These are phyloP conservation scores for Cynodonichthys magdalenae DNA, from an alignment of 2,797 vertebrate species.

Conservation along the genomic window DNA sequence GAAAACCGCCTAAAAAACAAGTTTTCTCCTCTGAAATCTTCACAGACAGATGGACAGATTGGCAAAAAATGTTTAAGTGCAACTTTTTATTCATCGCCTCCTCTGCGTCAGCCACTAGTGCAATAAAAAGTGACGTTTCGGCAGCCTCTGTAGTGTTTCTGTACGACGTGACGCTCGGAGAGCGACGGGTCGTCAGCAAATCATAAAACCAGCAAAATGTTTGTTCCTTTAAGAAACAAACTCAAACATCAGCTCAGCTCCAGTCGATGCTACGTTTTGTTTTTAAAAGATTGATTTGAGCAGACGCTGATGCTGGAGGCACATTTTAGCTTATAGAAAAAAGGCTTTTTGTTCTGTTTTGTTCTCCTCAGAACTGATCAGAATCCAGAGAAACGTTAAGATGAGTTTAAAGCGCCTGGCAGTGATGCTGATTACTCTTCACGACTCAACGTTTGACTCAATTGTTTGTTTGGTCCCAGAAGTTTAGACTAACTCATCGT, in stretches of 20 bases:
- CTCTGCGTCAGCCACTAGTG: background rate
- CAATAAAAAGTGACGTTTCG: constrained; percentile 15
- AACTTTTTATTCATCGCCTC: constrained; percentile 4
- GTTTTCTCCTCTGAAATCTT: constrained; percentile 8
- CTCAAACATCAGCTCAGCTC: too few relatives aligned
- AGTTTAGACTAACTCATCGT: too few relatives aligned
- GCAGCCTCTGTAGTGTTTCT: constrained; percentile 26
- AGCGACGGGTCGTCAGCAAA: constrained; percentile 18
- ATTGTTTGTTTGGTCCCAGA: too few relatives aligned
- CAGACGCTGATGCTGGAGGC: too few relatives aligned
- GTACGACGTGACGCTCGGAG: background rate
- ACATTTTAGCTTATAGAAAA: too few relatives aligned
- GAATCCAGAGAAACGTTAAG: too few relatives aligned
- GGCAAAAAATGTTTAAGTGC: constrained; percentile 25
- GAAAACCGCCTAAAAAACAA: constrained; percentile 9
- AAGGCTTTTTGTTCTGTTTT: too few relatives aligned
- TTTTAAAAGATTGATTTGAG: background rate
- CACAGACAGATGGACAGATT: constrained; percentile 25
- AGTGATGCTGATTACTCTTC: too few relatives aligned
- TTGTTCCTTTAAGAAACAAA: background rate
- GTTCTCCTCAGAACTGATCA: too few relatives aligned
- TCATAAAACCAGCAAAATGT: constrained; percentile 22
- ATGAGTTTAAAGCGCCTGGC: too few relatives aligned
- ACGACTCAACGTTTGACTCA: too few relatives aligned
- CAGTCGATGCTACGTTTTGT: background rate